Evolutionary conservation across 2,113 vertebrate genomes (phyloP), one percentile per base, ranked within the genome.

Genomic region (Chrysochloris asiatica): DNA sequence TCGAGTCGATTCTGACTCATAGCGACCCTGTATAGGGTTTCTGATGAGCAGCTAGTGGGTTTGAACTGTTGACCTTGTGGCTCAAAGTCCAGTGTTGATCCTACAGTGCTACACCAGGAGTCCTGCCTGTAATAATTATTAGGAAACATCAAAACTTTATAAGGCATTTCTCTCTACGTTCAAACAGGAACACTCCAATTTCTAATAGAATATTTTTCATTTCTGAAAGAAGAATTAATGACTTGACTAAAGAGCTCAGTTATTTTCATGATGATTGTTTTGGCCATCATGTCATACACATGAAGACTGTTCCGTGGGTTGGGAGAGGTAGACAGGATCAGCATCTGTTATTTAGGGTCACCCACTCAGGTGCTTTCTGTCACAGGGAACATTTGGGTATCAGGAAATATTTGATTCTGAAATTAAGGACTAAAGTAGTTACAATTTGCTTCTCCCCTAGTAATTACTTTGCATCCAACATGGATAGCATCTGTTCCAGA

Each of bases 401-500:
- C 92, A 79, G 89, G 52, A 95, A 96, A 87, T 41, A 73, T 86
- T 95, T 95, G 95, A 95, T 90, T 91, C 80, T 91, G 83, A 92
- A 96, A 97, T 91, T 21, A 89, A 95, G 93, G 56, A 91, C 93
- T 94, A 65, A 92, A 38, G 47, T 72, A 91, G 79, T 0, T 0
- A 88, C 80, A 86, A 84, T 91, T 96, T 96, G 88, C 88, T 97
- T 96, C 56, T 96, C 71, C 71, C 69, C 80, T 83, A 1, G 45
- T 93, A 95, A 90, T 90, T 88, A 77, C 63, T 50, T 6, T 0
- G 88, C 82, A 86, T 96, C 97, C 90, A 91, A 91, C 87, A 95
- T 96, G 82, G 50, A 8, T 13, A 97, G 95, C 95, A 94, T 86
- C 92, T 90, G 82, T 94, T 97, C 91, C 4, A 33, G 95, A 95